Conservation (phyloP, 2,113 vertebrate species). For the Pionites leucogaster region DNA sequence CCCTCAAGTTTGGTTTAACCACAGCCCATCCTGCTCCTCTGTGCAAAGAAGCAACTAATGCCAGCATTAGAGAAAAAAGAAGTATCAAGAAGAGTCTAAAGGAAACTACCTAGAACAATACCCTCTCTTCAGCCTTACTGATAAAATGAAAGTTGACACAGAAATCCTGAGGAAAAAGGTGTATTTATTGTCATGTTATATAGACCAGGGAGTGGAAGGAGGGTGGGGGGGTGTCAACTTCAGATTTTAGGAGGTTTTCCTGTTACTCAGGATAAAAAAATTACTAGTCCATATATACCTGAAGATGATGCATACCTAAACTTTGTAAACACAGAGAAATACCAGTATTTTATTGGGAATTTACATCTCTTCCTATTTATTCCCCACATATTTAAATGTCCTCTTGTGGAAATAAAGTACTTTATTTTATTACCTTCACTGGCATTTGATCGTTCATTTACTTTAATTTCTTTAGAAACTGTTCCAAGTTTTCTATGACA, state of each 20-base stretch:
- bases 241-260: background rate
- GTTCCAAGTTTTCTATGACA: background rate
- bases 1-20: background rate
- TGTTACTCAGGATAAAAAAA: background rate
- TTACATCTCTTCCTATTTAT: background rate
- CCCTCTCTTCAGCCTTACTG: background rate
- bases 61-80: background rate
- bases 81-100: background rate
- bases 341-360: background rate
- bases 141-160: background rate
- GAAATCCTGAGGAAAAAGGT: background rate
- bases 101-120: background rate
- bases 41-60: background rate
- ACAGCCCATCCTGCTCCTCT: background rate
- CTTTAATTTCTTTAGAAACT: background rate
- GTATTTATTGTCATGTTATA: background rate
- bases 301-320: background rate
- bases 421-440: background rate
- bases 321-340: background rate
- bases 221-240: background rate
- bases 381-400: background rate
- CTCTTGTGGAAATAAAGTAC: background rate
- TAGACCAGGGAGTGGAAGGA: background rate
- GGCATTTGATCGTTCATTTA: background rate
- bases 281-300: background rate